These are phyloP conservation scores for Bombus pascuorum DNA, from an alignment of 1,140 invertebrate species.

Conservation along the genomic window DNA sequence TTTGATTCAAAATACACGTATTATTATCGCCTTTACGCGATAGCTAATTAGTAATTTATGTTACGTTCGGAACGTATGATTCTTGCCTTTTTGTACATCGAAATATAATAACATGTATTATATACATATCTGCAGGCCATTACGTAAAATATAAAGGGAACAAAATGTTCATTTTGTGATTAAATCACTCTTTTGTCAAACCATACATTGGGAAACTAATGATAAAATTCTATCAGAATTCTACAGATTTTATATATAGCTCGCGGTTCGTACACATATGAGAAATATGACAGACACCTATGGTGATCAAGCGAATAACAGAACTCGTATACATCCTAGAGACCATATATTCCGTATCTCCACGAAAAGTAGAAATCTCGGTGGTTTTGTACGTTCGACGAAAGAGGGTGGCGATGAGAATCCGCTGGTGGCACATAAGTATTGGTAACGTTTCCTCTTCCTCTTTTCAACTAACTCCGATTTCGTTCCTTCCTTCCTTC, in stretches of 20 bases:
- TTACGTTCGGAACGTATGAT: too few species aligned
- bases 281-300: neutral
- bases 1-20: too few species aligned
- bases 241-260: neutral
- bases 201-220: too few species aligned
- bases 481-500: constrained; percentile 1
- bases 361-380: neutral
- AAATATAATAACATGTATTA: too few species aligned
- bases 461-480: neutral
- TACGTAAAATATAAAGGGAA: too few species aligned
- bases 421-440: constrained; percentile 20
- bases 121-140: too few species aligned
- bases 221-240: neutral
- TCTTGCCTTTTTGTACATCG: too few species aligned
- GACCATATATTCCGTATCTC: constrained; percentile 1
- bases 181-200: too few species aligned
- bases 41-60: too few species aligned
- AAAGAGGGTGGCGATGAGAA: constrained; percentile 41
- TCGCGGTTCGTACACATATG: neutral
- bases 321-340: neutral
- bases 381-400: constrained; percentile 29
- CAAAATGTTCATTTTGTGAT: too few species aligned
- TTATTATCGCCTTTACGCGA: too few species aligned
- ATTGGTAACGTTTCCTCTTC: constrained; percentile 29
- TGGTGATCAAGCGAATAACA: constrained; percentile 7